These are phyloP conservation scores for Rhyacophila brunnea DNA, from an alignment of 1,140 invertebrate species.

Conservation along the genomic window DNA sequence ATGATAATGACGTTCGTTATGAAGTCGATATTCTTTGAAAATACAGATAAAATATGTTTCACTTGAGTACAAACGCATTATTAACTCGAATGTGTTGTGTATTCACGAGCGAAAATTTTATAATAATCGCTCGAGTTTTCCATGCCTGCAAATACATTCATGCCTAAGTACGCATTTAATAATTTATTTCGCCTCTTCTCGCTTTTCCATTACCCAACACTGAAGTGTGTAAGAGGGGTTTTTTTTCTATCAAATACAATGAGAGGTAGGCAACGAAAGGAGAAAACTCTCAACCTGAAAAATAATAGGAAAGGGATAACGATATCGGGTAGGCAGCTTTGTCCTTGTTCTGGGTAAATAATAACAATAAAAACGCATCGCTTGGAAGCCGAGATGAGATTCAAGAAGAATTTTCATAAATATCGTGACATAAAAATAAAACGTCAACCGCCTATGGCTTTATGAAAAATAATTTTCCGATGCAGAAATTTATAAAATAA, in stretches of 20 bases:
- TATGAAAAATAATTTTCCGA: slow-evolving; percentile 14
- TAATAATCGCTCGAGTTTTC: no score
- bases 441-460: slow-evolving; percentile 1
- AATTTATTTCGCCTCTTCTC: slow-evolving; percentile 1
- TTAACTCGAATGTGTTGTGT: no score
- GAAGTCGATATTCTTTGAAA: no score
- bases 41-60: no score
- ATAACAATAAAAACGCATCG: slow-evolving; percentile 2
- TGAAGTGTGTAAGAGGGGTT: slow-evolving; percentile 3
- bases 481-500: neutral
- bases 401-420: slow-evolving; percentile 17
- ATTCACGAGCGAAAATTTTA: no score
- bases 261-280: neutral
- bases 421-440: slow-evolving; percentile 12
- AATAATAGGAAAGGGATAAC: neutral
- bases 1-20: no score
- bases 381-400: slow-evolving; percentile 2
- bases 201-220: slow-evolving; percentile 3
- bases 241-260: slow-evolving; percentile 4
- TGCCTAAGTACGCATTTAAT: neutral
- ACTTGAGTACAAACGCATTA: no score
- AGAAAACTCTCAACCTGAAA: neutral
- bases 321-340: neutral
- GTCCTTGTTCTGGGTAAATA: slow-evolving; percentile 4
- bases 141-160: neutral